Conservation (phyloP, 1,140 invertebrate genomes). For the Dendroctonus ponderosae region DNA sequence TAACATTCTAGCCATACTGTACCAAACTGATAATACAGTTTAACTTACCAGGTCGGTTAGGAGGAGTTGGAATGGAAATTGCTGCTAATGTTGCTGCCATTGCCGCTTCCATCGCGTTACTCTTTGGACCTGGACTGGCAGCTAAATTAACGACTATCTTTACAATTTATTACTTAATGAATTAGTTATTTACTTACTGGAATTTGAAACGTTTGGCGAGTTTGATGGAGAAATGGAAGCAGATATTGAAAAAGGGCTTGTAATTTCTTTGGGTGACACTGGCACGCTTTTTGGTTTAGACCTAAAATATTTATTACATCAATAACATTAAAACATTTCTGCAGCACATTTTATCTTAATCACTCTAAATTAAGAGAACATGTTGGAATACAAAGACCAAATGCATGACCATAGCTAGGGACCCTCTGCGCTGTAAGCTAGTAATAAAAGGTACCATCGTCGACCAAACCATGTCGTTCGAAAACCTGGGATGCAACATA, state of each 20-base stretch:
- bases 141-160: slow-evolving; percentile 27
- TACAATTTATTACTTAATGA: slow-evolving; percentile 6
- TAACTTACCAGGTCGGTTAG: slow-evolving; percentile 51
- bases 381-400: no score
- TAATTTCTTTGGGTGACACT: slow-evolving; percentile 39
- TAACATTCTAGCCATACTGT: no score
- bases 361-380: no score
- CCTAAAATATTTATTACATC: slow-evolving; percentile 26
- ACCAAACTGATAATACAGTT: not conserved
- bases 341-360: no score
- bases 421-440: no score
- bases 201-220: slow-evolving; percentile 37
- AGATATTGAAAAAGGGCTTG: slow-evolving; percentile 43
- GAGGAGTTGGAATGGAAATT: slow-evolving; percentile 59
- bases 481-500: no score
- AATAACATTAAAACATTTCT: not conserved
- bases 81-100: slow-evolving; percentile 90
- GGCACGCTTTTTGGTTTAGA: slow-evolving; percentile 34
- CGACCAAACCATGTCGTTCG: no score
- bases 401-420: no score
- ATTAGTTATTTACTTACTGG: slow-evolving; percentile 15
- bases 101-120: slow-evolving; percentile 78
- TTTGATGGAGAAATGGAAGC: slow-evolving; percentile 35
- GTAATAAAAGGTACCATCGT: no score
- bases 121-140: slow-evolving; percentile 46